phyloP scores from a whole-genome alignment of 2,888 invertebrate genomes.

The Leistus spinibarbis region DNA sequence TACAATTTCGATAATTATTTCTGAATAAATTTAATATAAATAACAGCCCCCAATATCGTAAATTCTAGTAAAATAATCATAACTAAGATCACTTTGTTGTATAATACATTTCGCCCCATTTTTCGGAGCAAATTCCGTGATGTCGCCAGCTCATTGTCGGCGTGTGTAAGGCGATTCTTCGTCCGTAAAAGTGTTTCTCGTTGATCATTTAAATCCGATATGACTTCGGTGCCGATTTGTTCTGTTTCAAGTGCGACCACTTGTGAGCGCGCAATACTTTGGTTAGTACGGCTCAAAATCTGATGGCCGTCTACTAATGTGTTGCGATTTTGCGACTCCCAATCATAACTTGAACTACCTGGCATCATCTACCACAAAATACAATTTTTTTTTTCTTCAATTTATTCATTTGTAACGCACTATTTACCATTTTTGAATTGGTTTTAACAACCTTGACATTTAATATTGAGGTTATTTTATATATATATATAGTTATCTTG shows the following conservation, averaged over 20 bases:
- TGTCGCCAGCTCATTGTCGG: conserved; percentile 71
- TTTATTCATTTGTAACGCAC: neutral
- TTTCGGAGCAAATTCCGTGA: conserved; percentile 68
- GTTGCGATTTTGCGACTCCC: conserved; percentile 64
- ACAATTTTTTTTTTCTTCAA: neutral
- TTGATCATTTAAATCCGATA: conserved; percentile 77
- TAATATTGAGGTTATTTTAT: neutral
- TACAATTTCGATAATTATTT: conserved; percentile 43
- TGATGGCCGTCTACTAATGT: conserved; percentile 63
- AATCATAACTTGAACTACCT: conserved; percentile 49
- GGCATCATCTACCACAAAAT: conserved; percentile 29
- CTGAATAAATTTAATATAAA: conserved; percentile 68
- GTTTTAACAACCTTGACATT: neutral
- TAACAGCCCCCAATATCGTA: conserved; percentile 65
- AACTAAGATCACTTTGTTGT: conserved; percentile 76
- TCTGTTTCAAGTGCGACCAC: conserved; percentile 81
- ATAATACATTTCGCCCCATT: conserved; percentile 72
- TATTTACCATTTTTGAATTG: neutral
- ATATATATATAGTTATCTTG: too few relatives aligned
- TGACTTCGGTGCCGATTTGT: conserved; percentile 75
- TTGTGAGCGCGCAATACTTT: conserved; percentile 71
- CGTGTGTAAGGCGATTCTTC: conserved; percentile 70
- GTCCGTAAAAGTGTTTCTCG: conserved; percentile 73
- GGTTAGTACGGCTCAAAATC: conserved; percentile 65
- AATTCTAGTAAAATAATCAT: conserved; percentile 75